These are phyloP conservation scores for Cettia cetti DNA, from an alignment of 2,113 vertebrate genomes.

Conservation along the genomic window DNA sequence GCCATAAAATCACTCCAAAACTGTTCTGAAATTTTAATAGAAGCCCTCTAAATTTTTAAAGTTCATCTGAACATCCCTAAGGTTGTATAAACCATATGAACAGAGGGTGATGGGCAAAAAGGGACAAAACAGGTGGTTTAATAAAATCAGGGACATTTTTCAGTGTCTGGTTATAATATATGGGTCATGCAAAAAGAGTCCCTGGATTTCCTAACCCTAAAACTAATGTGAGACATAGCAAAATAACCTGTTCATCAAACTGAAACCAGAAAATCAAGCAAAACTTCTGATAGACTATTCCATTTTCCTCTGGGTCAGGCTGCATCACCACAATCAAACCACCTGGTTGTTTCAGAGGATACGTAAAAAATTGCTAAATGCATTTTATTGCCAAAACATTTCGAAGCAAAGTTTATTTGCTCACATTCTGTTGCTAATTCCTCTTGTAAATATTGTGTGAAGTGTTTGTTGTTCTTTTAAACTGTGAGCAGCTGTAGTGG, in stretches of 20 bases:
- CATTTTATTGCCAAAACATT: not conserved
- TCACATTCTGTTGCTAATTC: not conserved
- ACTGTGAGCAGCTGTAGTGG: constrained; percentile 21
- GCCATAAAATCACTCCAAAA: not conserved
- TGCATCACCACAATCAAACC: not conserved
- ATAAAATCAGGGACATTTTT: not conserved
- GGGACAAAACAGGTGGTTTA: fast-evolving
- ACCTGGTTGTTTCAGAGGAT: not conserved
- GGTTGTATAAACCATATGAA: fast-evolving
- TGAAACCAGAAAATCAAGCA: not conserved
- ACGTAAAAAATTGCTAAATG: not conserved
- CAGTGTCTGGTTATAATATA: not conserved
- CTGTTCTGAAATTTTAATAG: not conserved
- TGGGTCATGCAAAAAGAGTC: not conserved
- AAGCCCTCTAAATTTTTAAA: not conserved
- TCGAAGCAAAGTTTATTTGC: not conserved
- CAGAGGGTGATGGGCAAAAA: no score
- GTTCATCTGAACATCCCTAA: not conserved
- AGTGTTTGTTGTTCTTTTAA: not conserved
- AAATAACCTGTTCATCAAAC: not conserved
- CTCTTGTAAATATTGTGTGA: constrained; percentile 31
- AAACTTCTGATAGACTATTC: not conserved
- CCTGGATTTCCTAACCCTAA: not conserved
- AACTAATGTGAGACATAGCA: not conserved
- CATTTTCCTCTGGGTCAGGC: not conserved